Conservation (phyloP, 2,797 vertebrate genomes). For the Enteromius fasciolatus region DNA sequence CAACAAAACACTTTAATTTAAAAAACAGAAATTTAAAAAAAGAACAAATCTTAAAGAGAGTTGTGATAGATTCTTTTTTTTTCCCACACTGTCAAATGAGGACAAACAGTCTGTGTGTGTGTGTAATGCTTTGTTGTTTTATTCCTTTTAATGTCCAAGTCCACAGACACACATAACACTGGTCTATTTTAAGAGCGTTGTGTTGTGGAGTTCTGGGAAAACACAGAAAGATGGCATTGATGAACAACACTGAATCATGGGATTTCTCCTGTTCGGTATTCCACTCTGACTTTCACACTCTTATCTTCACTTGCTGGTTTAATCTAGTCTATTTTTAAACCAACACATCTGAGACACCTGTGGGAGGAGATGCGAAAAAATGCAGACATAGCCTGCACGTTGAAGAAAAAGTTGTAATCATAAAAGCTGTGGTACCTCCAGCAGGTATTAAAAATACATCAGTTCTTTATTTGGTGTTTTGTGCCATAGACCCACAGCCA, state of each 20-base stretch:
- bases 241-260: slow-evolving; percentile 20
- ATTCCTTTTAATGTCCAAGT: not conserved
- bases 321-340: slow-evolving; percentile 46
- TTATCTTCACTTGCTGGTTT: slow-evolving; percentile 36
- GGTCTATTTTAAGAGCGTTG: not conserved
- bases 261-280: slow-evolving; percentile 25
- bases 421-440: not conserved
- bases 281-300: slow-evolving; percentile 42
- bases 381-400: slow-evolving; percentile 11
- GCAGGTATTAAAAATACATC: slow-evolving; percentile 15
- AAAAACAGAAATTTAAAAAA: not conserved
- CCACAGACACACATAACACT: not conserved
- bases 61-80: not conserved
- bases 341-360: slow-evolving; percentile 37
- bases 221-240: not conserved
- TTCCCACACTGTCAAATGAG: not conserved
- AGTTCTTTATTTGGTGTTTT: slow-evolving; percentile 60
- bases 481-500: slow-evolving; percentile 59
- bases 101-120: not conserved
- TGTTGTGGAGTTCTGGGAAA: slow-evolving; percentile 6
- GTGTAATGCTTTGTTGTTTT: not conserved
- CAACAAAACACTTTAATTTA: not conserved
- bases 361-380: slow-evolving; percentile 23
- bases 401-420: slow-evolving; percentile 33
- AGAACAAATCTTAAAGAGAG: not conserved